Evolutionary conservation across 2,888 invertebrate species (phyloP), one percentile per base, ranked within the genome.

Genomic region (Eupithecia insigniata): DNA sequence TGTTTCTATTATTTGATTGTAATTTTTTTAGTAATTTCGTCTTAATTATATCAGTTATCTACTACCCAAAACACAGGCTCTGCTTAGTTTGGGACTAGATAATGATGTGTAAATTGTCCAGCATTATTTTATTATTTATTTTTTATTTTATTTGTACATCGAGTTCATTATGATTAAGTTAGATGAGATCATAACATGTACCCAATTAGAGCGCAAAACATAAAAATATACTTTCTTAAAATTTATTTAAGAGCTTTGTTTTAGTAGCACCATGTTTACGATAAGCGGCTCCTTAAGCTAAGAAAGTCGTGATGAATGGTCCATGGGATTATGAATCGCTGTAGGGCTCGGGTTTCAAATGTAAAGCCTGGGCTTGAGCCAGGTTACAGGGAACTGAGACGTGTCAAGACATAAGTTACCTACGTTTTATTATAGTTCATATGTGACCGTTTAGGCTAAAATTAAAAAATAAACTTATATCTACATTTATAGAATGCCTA

Each of bases 281-380:
- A 55, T 26, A 55, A 55, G 26, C 64, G 14, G 69, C 36, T 64
- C 64, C 69, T 46, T 73, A 72, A 69, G 71, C 76, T 76, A 78
- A 74, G 75, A 75, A 73, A 74, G 71, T 74, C 72, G 75, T 76
- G 76, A 79, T 79, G 74, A 76, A 79, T 76, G 74, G 73, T 75
- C 66, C 51, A 10, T 69, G 72, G 70, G 62, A 75, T 79, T 77
- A 79, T 79, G 75, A 79, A 79, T 79, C 71, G 78, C 68, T 70
- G 58, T 71, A 78, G 73, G 74, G 76, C 36, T 32, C 76, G 75
- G 73, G 73, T 70, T 67, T 60, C 70, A 75, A 79, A 78, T 78
- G 73, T 75, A 75, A 77, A 77, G 67, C 66, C 67, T 69, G 67
- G 67, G 66, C 71, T 55, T 55, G 5, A 55, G 55, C 26, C 55